Evolutionary conservation across 2,888 invertebrate genomes (phyloP).

Genomic region (Heliconius aoede): DNA sequence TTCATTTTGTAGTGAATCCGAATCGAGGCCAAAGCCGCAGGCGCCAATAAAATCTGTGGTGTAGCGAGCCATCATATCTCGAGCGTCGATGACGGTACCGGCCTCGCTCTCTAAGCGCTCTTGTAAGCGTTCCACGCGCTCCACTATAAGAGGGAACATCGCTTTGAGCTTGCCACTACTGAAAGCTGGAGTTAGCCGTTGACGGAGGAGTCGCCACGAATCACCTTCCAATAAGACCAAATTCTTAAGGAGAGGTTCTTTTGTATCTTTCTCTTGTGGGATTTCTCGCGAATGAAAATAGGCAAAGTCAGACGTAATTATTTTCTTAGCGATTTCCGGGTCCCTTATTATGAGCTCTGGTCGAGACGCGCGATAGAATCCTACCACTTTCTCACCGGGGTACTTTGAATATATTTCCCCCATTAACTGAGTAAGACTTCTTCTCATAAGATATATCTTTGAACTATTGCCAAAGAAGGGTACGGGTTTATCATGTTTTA

Average conservation of each 20-base stretch:
- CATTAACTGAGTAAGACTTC: constrained; percentile 57
- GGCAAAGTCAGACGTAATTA: constrained; percentile 62
- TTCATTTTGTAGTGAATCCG: constrained; percentile 63
- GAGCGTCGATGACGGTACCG: constrained; percentile 56
- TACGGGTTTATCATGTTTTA: constrained; percentile 62
- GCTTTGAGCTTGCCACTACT: constrained; percentile 64
- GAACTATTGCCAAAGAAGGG: constrained; percentile 62
- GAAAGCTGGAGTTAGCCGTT: constrained; percentile 67
- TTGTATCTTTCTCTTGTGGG: constrained; percentile 52
- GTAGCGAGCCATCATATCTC: constrained; percentile 69
- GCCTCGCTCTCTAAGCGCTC: constrained; percentile 50
- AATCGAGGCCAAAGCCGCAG: constrained; percentile 66
- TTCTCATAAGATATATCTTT: constrained; percentile 54
- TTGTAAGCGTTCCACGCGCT: constrained; percentile 62
- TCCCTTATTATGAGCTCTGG: constrained; percentile 65
- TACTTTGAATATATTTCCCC: constrained; percentile 62
- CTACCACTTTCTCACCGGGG: constrained; percentile 63
- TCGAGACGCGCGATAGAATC: constrained; percentile 57
- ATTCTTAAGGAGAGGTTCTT: constrained; percentile 63
- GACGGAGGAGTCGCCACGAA: constrained; percentile 63
- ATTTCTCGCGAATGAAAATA: constrained; percentile 63
- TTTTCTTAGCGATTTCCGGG: constrained; percentile 61
- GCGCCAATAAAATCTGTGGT: constrained; percentile 71
- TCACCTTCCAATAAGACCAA: constrained; percentile 67
- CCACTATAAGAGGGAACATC: constrained; percentile 67